Conservation (phyloP, 2,797 vertebrate genomes). For the Rhynchotus rufescens region DNA sequence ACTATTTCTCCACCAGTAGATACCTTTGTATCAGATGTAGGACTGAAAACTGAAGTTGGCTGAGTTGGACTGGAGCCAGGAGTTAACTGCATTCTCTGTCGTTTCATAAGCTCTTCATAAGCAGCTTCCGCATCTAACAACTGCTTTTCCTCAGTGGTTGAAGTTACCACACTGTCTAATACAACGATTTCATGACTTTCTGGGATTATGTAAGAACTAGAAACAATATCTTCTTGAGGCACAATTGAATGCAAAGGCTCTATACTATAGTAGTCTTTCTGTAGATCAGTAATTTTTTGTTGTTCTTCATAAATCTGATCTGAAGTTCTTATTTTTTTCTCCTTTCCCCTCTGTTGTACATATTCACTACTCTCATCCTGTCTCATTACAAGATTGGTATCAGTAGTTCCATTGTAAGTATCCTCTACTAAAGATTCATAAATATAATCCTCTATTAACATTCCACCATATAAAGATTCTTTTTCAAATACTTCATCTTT, state of each 20-base stretch:
- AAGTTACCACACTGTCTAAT: conserved; percentile 77
- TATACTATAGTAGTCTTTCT: conserved; percentile 87
- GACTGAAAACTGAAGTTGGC: conserved; percentile 73
- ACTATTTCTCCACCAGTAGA: conserved; percentile 74
- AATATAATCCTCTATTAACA: conserved; percentile 98
- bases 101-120: conserved; percentile 86
- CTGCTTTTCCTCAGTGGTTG: conserved; percentile 78
- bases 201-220: conserved; percentile 80
- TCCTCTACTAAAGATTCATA: conserved; percentile 96
- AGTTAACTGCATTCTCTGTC: conserved; percentile 87
- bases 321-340: conserved; percentile 86
- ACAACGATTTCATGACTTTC: conserved; percentile 90
- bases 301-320: conserved; percentile 91
- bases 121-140: conserved; percentile 81
- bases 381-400: conserved; percentile 72
- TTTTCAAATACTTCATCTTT: conserved; percentile 91
- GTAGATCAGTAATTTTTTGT: conserved; percentile 87
- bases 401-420: conserved; percentile 80
- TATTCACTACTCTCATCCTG: conserved; percentile 81
- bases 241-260: conserved; percentile 82
- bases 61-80: conserved; percentile 91
- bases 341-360: conserved; percentile 79
- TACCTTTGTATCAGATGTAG: conserved; percentile 78
- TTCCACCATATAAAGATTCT: conserved; percentile 94
- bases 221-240: conserved; percentile 84